Conservation (phyloP, 2,888 invertebrate species). For the Boloria euphrosyne region DNA sequence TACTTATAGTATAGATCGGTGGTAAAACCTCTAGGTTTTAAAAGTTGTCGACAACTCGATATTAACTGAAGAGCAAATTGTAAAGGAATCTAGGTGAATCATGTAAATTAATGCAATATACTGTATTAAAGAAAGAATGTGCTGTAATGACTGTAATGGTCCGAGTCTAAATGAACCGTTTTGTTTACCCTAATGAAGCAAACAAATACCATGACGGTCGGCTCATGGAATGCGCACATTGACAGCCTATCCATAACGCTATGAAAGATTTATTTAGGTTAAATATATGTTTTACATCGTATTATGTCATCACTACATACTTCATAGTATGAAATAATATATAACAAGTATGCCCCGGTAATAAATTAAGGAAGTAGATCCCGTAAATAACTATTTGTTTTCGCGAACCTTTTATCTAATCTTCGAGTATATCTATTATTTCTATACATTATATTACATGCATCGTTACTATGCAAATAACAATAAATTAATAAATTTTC, state of each 20-base stretch:
- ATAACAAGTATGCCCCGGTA: too few species aligned
- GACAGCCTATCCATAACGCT: constrained; percentile 28
- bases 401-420: too few species aligned
- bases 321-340: not conserved
- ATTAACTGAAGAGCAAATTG: constrained; percentile 6
- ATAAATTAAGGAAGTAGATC: too few species aligned
- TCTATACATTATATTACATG: too few species aligned
- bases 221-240: constrained; percentile 34
- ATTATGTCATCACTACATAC: not conserved
- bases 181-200: constrained; percentile 32
- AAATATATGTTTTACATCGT: not conserved
- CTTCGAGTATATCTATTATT: too few species aligned
- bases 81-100: constrained; percentile 2
- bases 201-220: constrained; percentile 29
- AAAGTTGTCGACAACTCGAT: not conserved
- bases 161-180: constrained; percentile 28
- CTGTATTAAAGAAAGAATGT: constrained; percentile 24
- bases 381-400: too few species aligned
- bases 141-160: constrained; percentile 26
- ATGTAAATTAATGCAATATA: constrained; percentile 22
- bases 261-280: constrained; percentile 18
- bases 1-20: too few species aligned
- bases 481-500: too few species aligned
- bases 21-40: too few species aligned
- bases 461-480: too few species aligned